Evolutionary conservation across 2,113 vertebrate species (phyloP).

Genomic region (Bambusicola thoracicus): DNA sequence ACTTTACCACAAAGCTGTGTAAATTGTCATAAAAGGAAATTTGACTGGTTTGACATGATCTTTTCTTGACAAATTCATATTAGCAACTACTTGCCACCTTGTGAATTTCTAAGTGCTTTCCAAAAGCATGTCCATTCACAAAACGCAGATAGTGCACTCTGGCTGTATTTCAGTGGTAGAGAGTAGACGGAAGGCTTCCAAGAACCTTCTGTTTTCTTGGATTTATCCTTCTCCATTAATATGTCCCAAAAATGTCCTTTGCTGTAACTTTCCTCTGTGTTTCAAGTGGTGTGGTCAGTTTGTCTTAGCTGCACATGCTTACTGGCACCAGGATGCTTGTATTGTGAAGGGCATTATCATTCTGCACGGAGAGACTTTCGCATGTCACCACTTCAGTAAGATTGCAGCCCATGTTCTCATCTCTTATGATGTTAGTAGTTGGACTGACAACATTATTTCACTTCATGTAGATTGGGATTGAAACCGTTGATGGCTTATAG

Average conservation of each 20-base stretch:
- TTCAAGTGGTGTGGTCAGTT: fast-evolving
- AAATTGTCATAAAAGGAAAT: not conserved
- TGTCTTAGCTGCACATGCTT: not conserved
- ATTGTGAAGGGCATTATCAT: fast-evolving
- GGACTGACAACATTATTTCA: not conserved
- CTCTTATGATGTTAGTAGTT: not conserved
- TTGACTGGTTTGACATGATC: not conserved
- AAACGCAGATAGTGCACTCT: not conserved
- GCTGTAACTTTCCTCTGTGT: not conserved
- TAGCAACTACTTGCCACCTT: not conserved
- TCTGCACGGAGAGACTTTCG: not conserved
- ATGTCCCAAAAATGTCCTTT: not conserved
- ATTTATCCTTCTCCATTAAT: not conserved
- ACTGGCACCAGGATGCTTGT: fast-evolving
- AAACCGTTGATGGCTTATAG: not conserved
- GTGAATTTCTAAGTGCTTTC: not conserved
- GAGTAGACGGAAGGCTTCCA: not conserved
- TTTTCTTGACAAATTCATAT: too few species aligned
- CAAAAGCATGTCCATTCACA: not conserved
- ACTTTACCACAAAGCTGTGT: not conserved
- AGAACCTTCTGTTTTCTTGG: not conserved
- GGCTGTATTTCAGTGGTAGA: not conserved
- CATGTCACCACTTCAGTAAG: not conserved
- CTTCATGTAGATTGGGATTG: not conserved
- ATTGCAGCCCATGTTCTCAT: not conserved